phyloP scores from a whole-genome alignment of 1,140 invertebrate species.

The Drosophila nasuta region DNA sequence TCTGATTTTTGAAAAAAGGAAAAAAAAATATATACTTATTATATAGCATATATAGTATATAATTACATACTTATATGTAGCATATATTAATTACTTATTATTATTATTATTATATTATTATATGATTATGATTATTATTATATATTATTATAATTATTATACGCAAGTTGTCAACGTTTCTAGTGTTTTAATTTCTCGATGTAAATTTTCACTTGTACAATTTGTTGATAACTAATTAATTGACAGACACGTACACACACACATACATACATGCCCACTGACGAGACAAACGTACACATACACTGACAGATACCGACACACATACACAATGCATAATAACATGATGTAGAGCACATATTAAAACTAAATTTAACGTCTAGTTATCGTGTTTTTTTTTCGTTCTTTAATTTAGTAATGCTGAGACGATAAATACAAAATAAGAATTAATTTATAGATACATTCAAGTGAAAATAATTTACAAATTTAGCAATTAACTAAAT shows the following conservation, averaged over 20 bases:
- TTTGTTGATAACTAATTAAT: conserved; percentile 65
- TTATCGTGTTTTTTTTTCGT: conserved; percentile 70
- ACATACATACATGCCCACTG: conserved; percentile 18
- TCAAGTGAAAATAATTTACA: conserved; percentile 79
- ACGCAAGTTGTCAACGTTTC: conserved; percentile 52
- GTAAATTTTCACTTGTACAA: conserved; percentile 75
- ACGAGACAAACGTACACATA: conserved; percentile 17
- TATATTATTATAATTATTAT: conserved; percentile 44
- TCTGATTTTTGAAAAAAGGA: conserved; percentile 40
- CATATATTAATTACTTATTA: conserved; percentile 45
- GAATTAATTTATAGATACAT: conserved; percentile 79
- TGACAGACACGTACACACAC: conserved; percentile 24
- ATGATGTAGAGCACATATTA: conserved; percentile 62
- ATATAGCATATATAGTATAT: conserved; percentile 45
- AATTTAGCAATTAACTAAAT: conserved; percentile 76
- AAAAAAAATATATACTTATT: conserved; percentile 29
- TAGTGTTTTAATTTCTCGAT: conserved; percentile 62
- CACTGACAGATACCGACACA: conserved; percentile 33
- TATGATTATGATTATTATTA: conserved; percentile 50
- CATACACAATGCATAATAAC: conserved; percentile 35
- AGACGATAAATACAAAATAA: conserved; percentile 74
- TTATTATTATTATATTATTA: conserved; percentile 40
- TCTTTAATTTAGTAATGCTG: conserved; percentile 70
- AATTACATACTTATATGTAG: conserved; percentile 46
- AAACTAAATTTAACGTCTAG: conserved; percentile 53